phyloP scores from a whole-genome alignment of 2,888 invertebrate species.

The Callimorpha dominula region DNA sequence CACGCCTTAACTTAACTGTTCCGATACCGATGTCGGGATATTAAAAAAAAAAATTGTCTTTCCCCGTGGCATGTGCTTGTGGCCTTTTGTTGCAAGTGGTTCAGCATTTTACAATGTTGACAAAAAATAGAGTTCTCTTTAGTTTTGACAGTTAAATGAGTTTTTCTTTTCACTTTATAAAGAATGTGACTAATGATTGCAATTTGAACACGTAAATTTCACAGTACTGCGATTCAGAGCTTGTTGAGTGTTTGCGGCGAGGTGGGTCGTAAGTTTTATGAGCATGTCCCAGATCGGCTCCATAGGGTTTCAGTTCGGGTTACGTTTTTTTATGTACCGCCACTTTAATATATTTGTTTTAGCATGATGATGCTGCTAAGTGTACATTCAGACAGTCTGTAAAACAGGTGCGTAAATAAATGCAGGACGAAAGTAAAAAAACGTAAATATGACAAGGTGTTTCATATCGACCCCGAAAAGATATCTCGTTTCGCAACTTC shows the following conservation, averaged over 20 bases:
- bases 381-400: neutral
- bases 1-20: too few relatives aligned
- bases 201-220: neutral
- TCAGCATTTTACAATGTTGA: too few relatives aligned
- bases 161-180: neutral
- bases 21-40: too few relatives aligned
- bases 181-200: neutral
- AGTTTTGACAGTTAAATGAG: neutral
- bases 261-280: neutral
- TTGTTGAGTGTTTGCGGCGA: neutral
- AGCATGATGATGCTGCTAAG: neutral
- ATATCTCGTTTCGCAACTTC: constrained; percentile 61
- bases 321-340: neutral
- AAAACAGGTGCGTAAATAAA: constrained; percentile 13
- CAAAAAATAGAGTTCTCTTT: neutral
- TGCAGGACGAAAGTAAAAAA: constrained; percentile 15
- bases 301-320: neutral
- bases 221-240: neutral
- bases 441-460: constrained; percentile 38
- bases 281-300: too few relatives aligned
- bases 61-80: too few relatives aligned
- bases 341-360: neutral
- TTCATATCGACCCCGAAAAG: constrained; percentile 31
- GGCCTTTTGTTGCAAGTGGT: too few relatives aligned
- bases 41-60: too few relatives aligned